A percentile compares a stretch with the other conserved stretches of the same genome.
phyloP scores from a whole-genome alignment of 2,888 invertebrate genomes.

The Parasteatoda lunata region DNA sequence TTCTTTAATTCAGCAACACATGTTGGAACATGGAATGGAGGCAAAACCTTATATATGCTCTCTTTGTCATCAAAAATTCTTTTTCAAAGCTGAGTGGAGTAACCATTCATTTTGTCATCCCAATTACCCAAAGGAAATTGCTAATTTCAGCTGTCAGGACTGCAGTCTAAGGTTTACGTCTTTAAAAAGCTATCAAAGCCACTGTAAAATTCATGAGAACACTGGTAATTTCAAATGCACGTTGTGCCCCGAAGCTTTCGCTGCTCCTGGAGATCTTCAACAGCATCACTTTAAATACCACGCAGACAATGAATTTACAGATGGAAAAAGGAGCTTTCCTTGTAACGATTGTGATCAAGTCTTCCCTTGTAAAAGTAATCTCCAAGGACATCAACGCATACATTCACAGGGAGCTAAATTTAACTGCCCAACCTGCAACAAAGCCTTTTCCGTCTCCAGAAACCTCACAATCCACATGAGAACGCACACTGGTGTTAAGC shows the following conservation, averaged over 20 bases:
- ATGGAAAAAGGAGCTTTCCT: constrained; percentile 72
- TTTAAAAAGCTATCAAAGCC: constrained; percentile 90
- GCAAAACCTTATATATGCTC: constrained; percentile 90
- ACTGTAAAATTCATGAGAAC: constrained; percentile 85
- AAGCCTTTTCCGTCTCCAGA: constrained; percentile 74
- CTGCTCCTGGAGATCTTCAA: constrained; percentile 89
- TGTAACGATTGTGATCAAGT: constrained; percentile 76
- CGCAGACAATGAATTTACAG: constrained; percentile 77
- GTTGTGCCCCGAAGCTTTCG: constrained; percentile 91
- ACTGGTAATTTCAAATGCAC: constrained; percentile 82
- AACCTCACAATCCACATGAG: constrained; percentile 75
- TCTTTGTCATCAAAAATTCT: constrained; percentile 88
- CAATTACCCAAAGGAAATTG: constrained; percentile 77
- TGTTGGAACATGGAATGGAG: constrained; percentile 86
- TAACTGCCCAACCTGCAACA: constrained; percentile 75
- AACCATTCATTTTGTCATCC: constrained; percentile 80
- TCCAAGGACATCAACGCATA: constrained; percentile 76
- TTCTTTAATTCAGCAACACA: constrained; percentile 81
- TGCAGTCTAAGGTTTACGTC: constrained; percentile 87
- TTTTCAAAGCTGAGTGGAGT: constrained; percentile 92
- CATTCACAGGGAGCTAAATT: constrained; percentile 74
- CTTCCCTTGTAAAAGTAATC: constrained; percentile 76
- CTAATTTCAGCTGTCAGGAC: constrained; percentile 86
- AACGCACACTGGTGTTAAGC: constrained; percentile 75
- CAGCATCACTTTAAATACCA: constrained; percentile 93